Evolutionary conservation across 2,797 vertebrate genomes (phyloP).

Genomic region (Prunella strophiata): DNA sequence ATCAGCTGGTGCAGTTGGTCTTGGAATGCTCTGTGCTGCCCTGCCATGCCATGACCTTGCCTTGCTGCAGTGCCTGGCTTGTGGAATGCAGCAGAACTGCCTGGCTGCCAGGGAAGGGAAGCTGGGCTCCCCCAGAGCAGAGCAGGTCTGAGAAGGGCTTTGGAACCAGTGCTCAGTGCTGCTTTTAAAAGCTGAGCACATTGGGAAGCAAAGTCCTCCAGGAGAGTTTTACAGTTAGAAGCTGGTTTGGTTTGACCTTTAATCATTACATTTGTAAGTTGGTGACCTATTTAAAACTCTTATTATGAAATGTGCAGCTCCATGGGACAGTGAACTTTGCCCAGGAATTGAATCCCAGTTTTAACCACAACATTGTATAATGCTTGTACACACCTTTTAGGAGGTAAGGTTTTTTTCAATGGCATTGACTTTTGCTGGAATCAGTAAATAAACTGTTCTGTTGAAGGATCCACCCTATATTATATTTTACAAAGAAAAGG

Average conservation of each 20-base stretch:
- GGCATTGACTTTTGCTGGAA: constrained; percentile 33
- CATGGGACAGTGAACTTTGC: constrained; percentile 69
- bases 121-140: background rate
- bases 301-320: constrained; percentile 62
- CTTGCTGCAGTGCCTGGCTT: background rate
- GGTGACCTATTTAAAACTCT: constrained; percentile 63
- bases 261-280: constrained; percentile 30
- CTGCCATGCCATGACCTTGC: background rate
- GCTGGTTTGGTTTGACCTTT: constrained; percentile 49
- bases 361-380: constrained; percentile 70
- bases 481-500: constrained; percentile 16
- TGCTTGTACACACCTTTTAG: constrained; percentile 50
- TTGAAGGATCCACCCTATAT: constrained; percentile 7
- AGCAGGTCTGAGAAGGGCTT: background rate
- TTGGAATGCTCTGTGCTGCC: background rate
- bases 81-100: background rate
- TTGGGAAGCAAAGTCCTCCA: background rate
- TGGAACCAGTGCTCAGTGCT: background rate
- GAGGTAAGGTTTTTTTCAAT: background rate
- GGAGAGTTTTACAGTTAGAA: background rate
- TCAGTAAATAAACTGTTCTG: constrained; percentile 47
- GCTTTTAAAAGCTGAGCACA: background rate
- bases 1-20: background rate
- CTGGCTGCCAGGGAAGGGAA: background rate
- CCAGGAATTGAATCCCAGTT: constrained; percentile 57